These are phyloP conservation scores for Chydorus sphaericus DNA, from an alignment of 2,888 invertebrate species.

Conservation along the genomic window DNA sequence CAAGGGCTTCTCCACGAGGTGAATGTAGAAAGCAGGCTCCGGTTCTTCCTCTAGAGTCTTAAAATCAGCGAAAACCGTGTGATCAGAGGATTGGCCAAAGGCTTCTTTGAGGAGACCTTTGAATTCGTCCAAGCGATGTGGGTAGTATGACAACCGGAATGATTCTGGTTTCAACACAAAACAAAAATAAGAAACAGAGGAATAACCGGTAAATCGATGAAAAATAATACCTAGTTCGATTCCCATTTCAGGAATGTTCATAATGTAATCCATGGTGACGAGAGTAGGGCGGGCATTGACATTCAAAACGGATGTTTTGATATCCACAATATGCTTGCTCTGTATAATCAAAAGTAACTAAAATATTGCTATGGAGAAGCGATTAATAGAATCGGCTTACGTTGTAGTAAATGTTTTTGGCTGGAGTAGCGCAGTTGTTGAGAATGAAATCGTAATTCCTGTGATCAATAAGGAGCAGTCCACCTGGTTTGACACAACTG, in stretches of 20 bases:
- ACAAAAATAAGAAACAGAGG: constrained; percentile 13
- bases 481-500: constrained; percentile 67
- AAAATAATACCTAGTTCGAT: constrained; percentile 17
- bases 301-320: constrained; percentile 68
- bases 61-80: constrained; percentile 68
- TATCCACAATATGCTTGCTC: constrained; percentile 66
- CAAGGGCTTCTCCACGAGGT: constrained; percentile 50
- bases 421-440: constrained; percentile 56
- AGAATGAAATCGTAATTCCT: constrained; percentile 76
- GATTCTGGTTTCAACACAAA: constrained; percentile 37
- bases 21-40: constrained; percentile 69
- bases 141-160: constrained; percentile 77
- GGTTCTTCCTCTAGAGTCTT: constrained; percentile 45
- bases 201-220: constrained; percentile 12
- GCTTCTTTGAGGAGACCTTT: constrained; percentile 50
- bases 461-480: constrained; percentile 70
- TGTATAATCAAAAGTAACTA: constrained; percentile 26
- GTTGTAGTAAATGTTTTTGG: constrained; percentile 76
- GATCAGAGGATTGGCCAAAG: constrained; percentile 47
- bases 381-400: constrained; percentile 38
- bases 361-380: neutral
- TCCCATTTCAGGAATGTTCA: constrained; percentile 39
- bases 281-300: constrained; percentile 59
- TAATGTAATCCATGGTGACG: constrained; percentile 67
- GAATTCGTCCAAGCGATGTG: constrained; percentile 59